Percentiles rank a stretch among this genome's conserved stretches.
Conservation (phyloP, 1,140 invertebrate genomes). For the Philotrypesis tridentata region DNA sequence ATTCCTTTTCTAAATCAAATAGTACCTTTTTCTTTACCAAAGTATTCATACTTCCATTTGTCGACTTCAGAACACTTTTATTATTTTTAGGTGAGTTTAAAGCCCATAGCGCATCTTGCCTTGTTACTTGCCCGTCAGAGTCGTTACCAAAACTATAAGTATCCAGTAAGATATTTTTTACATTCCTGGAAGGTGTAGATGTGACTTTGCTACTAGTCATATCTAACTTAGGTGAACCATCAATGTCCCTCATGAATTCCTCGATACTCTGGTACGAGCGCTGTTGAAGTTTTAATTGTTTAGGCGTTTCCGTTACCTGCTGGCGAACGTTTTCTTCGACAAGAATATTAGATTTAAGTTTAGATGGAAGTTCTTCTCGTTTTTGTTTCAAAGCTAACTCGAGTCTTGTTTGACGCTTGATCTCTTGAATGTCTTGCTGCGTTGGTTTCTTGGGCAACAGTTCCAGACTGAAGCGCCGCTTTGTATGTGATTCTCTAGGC, state of each 20-base stretch:
- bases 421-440: slow-evolving; percentile 51
- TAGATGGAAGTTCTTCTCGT: neutral
- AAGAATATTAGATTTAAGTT: slow-evolving; percentile 5
- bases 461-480: slow-evolving; percentile 49
- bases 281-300: slow-evolving; percentile 36
- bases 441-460: slow-evolving; percentile 58
- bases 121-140: slow-evolving; percentile 53
- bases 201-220: slow-evolving; percentile 48
- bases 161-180: slow-evolving; percentile 50
- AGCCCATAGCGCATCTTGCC: slow-evolving; percentile 60
- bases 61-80: slow-evolving; percentile 77
- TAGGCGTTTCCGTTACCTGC: neutral
- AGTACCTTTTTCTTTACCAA: slow-evolving; percentile 77
- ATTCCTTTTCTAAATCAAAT: slow-evolving; percentile 76
- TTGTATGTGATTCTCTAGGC: slow-evolving; percentile 43
- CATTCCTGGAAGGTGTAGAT: slow-evolving; percentile 53
- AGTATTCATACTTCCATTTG: slow-evolving; percentile 69
- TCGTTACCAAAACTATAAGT: slow-evolving; percentile 46
- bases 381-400: slow-evolving; percentile 11
- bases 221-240: slow-evolving; percentile 39
- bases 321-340: slow-evolving; percentile 22
- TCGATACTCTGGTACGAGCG: slow-evolving; percentile 60
- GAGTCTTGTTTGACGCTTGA: neutral
- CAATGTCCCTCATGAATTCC: slow-evolving; percentile 57
- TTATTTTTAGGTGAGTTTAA: slow-evolving; percentile 62